phyloP scores from a whole-genome alignment of 2,888 invertebrate species.

The Drymonia ruficornis region DNA sequence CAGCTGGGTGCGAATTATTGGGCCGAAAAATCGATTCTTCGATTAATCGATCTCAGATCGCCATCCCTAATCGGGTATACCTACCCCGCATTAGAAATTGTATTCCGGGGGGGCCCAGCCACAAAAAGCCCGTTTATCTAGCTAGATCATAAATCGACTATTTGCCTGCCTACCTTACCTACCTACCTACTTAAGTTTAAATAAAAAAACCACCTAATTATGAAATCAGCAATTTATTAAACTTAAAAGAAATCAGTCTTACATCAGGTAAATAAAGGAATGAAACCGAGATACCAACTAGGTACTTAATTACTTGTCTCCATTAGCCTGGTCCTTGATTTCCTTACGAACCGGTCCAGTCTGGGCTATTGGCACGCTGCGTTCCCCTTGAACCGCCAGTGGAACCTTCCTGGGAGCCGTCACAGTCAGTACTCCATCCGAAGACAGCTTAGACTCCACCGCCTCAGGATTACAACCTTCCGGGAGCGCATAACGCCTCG shows the following conservation, averaged over 20 bases:
- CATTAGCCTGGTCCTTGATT: constrained; percentile 77
- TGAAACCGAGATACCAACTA: not conserved
- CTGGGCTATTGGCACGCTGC: constrained; percentile 85
- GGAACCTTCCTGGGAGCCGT: constrained; percentile 84
- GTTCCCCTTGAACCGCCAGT: constrained; percentile 69
- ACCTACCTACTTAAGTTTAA: too few relatives aligned
- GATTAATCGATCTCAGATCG: too few relatives aligned
- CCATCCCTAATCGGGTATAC: too few relatives aligned
- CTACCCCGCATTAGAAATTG: too few relatives aligned
- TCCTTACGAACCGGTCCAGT: constrained; percentile 85
- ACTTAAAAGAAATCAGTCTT: constrained; percentile 40
- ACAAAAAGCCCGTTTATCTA: too few relatives aligned
- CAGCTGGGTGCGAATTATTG: too few relatives aligned
- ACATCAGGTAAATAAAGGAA: not conserved
- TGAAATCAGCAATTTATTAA: constrained; percentile 24
- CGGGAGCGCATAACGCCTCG: constrained; percentile 90
- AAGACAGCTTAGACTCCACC: constrained; percentile 89
- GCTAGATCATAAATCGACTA: too few relatives aligned
- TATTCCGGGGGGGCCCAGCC: too few relatives aligned
- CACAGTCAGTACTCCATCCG: constrained; percentile 90
- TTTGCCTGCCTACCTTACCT: too few relatives aligned
- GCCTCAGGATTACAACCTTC: constrained; percentile 88
- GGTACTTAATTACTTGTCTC: constrained; percentile 61
- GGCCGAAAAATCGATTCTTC: too few relatives aligned
- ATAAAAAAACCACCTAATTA: too few relatives aligned